A percentile compares a stretch with the other conserved stretches of the same genome.
phyloP scores from a whole-genome alignment of 2,113 vertebrate species.

The Tympanuchus pallidicinctus region DNA sequence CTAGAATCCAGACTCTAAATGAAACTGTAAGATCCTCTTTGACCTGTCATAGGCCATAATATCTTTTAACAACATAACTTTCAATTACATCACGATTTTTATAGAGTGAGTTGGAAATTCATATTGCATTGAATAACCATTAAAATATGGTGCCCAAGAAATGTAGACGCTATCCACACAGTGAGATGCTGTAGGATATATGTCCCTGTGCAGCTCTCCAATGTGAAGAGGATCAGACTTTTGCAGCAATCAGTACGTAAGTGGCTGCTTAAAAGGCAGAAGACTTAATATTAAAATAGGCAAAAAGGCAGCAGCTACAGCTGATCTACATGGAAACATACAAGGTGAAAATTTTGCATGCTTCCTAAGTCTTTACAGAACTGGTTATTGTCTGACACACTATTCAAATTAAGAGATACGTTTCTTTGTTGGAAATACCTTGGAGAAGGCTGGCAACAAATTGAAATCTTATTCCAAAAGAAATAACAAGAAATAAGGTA shows the following conservation, averaged over 20 bases:
- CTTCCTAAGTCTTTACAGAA: neutral
- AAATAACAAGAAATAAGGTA: neutral
- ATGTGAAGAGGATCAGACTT: neutral
- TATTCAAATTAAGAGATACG: neutral
- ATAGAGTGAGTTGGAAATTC: neutral
- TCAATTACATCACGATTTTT: neutral
- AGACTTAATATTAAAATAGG: neutral
- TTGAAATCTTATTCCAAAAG: no score
- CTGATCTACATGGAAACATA: neutral
- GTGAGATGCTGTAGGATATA: neutral
- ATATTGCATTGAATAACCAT: neutral
- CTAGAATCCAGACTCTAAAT: neutral
- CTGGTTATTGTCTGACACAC: neutral
- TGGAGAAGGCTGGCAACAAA: neutral
- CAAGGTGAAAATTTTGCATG: neutral
- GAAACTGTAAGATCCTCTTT: neutral
- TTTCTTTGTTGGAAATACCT: neutral
- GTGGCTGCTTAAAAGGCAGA: neutral
- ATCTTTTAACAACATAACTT: neutral
- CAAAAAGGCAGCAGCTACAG: neutral
- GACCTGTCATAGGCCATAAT: neutral
- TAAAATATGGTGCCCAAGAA: neutral
- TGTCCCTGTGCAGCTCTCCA: neutral
- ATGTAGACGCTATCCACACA: neutral
- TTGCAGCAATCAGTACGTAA: neutral